These are phyloP conservation scores for Anolis sagrei DNA, from an alignment of 2,113 vertebrate species.

Conservation along the genomic window DNA sequence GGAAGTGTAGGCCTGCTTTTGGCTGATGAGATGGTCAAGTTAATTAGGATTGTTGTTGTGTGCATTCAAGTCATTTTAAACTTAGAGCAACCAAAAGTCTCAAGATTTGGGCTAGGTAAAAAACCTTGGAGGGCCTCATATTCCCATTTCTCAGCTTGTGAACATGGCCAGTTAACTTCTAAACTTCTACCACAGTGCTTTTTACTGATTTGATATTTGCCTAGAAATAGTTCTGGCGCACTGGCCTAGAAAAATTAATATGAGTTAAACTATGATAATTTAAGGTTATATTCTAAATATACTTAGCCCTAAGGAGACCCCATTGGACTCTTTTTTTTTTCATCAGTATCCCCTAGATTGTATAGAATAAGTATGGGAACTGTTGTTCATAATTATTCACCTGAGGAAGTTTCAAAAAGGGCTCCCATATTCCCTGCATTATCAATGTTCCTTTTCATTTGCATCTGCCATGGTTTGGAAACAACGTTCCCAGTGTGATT, in stretches of 20 bases:
- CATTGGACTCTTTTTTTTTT: neutral
- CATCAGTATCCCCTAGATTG: neutral
- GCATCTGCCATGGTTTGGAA: neutral
- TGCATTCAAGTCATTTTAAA: no score
- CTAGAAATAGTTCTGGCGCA: neutral
- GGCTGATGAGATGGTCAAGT: no score
- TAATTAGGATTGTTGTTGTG: no score
- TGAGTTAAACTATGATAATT: no score
- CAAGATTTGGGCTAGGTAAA: no score
- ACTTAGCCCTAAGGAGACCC: neutral
- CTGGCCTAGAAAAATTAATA: no score
- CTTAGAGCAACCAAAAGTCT: no score
- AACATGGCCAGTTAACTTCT: neutral
- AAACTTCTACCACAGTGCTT: neutral
- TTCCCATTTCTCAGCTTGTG: no score
- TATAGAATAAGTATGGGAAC: neutral
- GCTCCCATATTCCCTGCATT: neutral
- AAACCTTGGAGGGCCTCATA: no score
- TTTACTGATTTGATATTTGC: neutral
- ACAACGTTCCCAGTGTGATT: neutral
- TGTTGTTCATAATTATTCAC: no score
- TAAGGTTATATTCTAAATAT: neutral
- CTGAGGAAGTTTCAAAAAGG: no score
- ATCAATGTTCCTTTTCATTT: neutral
- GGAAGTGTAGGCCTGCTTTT: no score